Conservation (phyloP, 2,113 vertebrate genomes). For the Scortum barcoo region DNA sequence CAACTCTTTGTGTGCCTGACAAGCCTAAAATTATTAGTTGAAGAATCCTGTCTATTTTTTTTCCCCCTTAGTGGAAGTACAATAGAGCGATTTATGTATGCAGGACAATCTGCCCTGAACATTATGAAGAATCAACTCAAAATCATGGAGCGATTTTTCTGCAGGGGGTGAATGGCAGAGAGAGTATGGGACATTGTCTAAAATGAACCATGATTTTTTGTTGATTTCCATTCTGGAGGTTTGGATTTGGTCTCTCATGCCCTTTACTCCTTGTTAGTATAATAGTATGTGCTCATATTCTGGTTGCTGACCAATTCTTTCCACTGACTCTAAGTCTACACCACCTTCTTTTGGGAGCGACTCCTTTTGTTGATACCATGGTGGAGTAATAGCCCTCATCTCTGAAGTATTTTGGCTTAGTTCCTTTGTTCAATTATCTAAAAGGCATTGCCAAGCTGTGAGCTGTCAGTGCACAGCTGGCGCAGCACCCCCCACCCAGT, state of each 20-base stretch:
- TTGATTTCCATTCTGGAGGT: neutral
- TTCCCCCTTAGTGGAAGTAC: neutral
- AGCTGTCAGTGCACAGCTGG: too few species aligned
- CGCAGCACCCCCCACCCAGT: too few species aligned
- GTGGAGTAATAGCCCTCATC: too few species aligned
- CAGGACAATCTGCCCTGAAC: neutral
- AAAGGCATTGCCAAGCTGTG: neutral
- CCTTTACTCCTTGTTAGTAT: neutral
- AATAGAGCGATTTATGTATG: neutral
- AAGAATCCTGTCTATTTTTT: neutral
- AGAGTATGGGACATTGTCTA: neutral
- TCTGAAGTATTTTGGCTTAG: neutral
- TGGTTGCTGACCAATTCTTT: neutral
- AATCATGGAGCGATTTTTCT: too few species aligned
- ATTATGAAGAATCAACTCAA: neutral
- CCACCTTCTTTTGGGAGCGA: neutral
- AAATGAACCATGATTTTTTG: neutral
- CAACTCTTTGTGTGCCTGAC: conserved; percentile 1
- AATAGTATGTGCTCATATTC: neutral
- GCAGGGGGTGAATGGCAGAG: neutral
- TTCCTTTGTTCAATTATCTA: too few species aligned
- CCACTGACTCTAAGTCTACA: neutral
- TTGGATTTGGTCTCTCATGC: neutral
- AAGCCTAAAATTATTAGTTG: conserved; percentile 9
- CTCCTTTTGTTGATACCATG: too few species aligned